phyloP scores from a whole-genome alignment of 2,888 invertebrate genomes.

The Steromphala cineraria region DNA sequence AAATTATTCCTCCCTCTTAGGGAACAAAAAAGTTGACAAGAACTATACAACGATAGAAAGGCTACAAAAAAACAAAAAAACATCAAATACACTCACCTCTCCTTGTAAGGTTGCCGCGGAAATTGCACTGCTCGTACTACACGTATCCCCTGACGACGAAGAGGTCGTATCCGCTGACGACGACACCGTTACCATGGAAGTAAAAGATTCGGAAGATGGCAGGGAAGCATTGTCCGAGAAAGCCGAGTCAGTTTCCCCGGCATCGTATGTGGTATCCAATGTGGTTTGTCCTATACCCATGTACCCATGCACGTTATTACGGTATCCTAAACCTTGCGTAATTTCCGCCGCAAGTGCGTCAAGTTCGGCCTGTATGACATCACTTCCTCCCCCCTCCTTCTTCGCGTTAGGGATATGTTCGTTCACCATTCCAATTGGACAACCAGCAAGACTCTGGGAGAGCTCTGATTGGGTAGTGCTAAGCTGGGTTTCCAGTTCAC shows the following conservation, averaged over 20 bases:
- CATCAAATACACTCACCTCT: constrained; percentile 44
- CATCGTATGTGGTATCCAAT: constrained; percentile 78
- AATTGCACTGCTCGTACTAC: constrained; percentile 53
- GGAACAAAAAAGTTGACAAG: too few species aligned
- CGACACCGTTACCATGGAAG: constrained; percentile 79
- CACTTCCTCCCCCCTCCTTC: constrained; percentile 46
- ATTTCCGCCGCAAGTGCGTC: constrained; percentile 68
- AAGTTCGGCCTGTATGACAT: constrained; percentile 63
- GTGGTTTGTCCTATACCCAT: constrained; percentile 50
- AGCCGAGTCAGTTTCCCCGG: constrained; percentile 98
- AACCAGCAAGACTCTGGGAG: constrained; percentile 33
- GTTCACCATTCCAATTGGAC: constrained; percentile 25
- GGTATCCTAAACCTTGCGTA: constrained; percentile 57
- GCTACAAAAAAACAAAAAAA: too few species aligned
- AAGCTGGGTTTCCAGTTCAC: constrained; percentile 86
- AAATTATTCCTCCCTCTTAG: too few species aligned
- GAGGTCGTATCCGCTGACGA: constrained; percentile 63
- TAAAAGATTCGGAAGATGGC: constrained; percentile 93
- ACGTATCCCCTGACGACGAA: constrained; percentile 57
- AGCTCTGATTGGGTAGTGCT: constrained; percentile 77
- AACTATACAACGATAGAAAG: too few species aligned
- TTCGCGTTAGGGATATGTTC: constrained; percentile 30
- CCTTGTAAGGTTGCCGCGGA: constrained; percentile 53
- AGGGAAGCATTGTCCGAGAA: constrained; percentile 97
- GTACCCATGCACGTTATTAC: constrained; percentile 51